Evolutionary conservation across 2,888 invertebrate species (phyloP), one percentile per base, ranked within the genome.

Genomic region (Andrena camellia): DNA sequence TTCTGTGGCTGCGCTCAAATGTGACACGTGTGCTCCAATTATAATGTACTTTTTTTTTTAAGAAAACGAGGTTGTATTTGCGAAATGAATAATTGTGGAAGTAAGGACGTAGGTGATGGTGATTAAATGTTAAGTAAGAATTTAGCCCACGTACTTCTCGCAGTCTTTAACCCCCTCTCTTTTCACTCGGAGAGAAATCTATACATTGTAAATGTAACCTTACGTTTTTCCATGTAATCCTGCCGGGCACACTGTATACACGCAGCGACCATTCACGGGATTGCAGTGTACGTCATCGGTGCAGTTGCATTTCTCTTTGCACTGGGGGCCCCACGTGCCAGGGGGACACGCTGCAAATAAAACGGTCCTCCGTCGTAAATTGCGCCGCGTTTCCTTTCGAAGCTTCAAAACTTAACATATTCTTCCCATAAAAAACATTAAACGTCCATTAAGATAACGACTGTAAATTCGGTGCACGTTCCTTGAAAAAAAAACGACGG

Each of bases 261-360:
- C 94, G 91, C 97, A 97, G 72, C 95, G 94, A 35, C 97, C 97
- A 10, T 95, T 95, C 76, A 94, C 91, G 2, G 96, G 95, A 87
- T 96, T 95, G 91, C 97, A 97, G n/a, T 94, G 93, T 0, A 95
- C 95, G 68, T 95, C 95, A 79, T 94, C 93, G n/a, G 74, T 69
- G 90, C 97, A 97, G 69, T 95, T 94, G 92, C 97, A 97, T 52
- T 95, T 93, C 87, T 96, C 94, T 70, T 95, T 94, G 92, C 98
- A 98, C 88, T 96, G 96, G 31, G 96, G 95, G 1, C 98, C 98
- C 96, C 97, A 98, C 85, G 95, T 95, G 86, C 96, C 96, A 68
- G 94, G 93, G 59, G 96, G 95, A 91, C 97, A 97, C 81, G 95
- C 97, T 97, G 93, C 10, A 94, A 94, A 35, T 42, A 54, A 57